phyloP scores from a whole-genome alignment of 2,113 vertebrate species.

The Corydoras sp. region DNA sequence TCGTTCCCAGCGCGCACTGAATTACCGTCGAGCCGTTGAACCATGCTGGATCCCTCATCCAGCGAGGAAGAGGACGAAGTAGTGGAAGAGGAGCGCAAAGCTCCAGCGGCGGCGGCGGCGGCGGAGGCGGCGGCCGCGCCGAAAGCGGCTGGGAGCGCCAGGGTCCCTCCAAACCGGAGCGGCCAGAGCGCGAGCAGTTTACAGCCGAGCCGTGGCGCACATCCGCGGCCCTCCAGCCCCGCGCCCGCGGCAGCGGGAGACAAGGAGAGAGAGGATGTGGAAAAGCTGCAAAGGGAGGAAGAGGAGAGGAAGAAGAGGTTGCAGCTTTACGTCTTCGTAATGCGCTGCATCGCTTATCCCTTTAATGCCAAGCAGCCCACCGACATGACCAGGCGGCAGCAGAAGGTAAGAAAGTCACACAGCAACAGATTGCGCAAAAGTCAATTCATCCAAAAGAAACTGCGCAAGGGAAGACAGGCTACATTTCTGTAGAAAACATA shows the following conservation, averaged over 20 bases:
- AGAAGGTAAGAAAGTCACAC: conserved; percentile 77
- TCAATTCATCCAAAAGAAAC: not conserved
- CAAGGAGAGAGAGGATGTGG: conserved; percentile 92
- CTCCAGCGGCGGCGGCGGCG: conserved; percentile 60
- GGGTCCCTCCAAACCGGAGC: conserved; percentile 73
- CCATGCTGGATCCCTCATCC: conserved; percentile 90
- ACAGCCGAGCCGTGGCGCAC: conserved; percentile 54
- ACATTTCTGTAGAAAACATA: no score
- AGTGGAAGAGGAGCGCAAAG: conserved; percentile 78
- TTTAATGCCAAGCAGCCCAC: conserved; percentile 98
- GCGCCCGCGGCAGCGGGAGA: conserved; percentile 85
- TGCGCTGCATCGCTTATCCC: conserved; percentile 96
- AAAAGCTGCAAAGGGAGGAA: conserved; percentile 89
- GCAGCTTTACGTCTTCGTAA: conserved; percentile 96
- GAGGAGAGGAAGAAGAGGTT: conserved; percentile 91
- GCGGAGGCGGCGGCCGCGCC: conserved; percentile 45
- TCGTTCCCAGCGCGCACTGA: not conserved
- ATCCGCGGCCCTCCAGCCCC: conserved; percentile 72
- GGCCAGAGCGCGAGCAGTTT: conserved; percentile 67
- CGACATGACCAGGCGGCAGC: conserved; percentile 94
- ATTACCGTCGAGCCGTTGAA: not conserved
- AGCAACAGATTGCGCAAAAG: conserved; percentile 34
- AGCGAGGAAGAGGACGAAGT: conserved; percentile 91
- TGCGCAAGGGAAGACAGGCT: no score
- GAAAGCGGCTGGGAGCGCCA: conserved; percentile 63